phyloP scores from a whole-genome alignment of 2,888 invertebrate species.

The Dione vanillae region DNA sequence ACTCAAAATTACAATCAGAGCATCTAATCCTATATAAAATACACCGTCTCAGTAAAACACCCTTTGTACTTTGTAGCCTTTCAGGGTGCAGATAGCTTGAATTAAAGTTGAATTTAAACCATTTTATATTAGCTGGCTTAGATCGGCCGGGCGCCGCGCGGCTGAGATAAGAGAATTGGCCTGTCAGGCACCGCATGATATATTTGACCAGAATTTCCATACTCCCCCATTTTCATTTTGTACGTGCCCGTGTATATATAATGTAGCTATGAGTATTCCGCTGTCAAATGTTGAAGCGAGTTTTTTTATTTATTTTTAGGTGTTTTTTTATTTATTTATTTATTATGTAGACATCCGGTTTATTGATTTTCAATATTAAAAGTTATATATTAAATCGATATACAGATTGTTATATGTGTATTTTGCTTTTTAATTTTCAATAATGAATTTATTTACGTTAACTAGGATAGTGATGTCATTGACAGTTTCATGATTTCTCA shows the following conservation, averaged over 20 bases:
- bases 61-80: constrained; percentile 67
- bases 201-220: constrained; percentile 96
- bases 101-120: constrained; percentile 85
- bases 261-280: constrained; percentile 63
- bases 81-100: constrained; percentile 77
- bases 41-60: constrained; percentile 83
- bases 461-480: too few species aligned
- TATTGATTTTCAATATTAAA: too few species aligned
- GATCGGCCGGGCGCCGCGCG: constrained; percentile 84
- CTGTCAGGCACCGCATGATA: constrained; percentile 94
- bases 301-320: constrained; percentile 19
- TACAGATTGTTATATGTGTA: too few species aligned
- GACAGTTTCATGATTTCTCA: too few species aligned
- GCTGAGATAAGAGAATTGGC: constrained; percentile 93
- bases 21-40: constrained; percentile 53
- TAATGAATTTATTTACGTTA: too few species aligned
- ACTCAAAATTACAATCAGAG: constrained; percentile 24
- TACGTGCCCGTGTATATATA: constrained; percentile 82
- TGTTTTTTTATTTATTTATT: background rate
- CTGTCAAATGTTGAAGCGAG: constrained; percentile 57
- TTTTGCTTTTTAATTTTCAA: too few species aligned
- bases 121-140: constrained; percentile 85
- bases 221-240: constrained; percentile 82
- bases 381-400: too few species aligned
- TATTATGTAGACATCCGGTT: too few species aligned